phyloP scores from a whole-genome alignment of 1,140 invertebrate genomes.

The Danaus melanippus region DNA sequence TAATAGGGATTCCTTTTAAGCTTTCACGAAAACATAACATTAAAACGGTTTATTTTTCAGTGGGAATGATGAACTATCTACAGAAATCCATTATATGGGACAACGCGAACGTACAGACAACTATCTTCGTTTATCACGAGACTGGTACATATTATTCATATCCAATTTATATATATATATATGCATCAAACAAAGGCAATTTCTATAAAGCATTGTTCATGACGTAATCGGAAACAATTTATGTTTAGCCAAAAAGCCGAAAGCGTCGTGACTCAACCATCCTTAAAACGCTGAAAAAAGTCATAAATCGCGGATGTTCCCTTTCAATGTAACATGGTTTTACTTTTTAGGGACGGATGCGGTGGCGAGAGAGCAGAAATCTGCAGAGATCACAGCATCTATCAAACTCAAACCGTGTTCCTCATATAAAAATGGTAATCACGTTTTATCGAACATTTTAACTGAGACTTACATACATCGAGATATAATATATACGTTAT shows the following conservation, averaged over 20 bases:
- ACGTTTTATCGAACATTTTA: too few species aligned
- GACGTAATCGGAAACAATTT: too few species aligned
- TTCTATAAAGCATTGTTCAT: too few species aligned
- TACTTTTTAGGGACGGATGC: conserved; percentile 49
- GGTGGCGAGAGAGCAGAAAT: conserved; percentile 30
- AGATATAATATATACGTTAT: too few species aligned
- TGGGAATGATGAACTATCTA: conserved; percentile 27
- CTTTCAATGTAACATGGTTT: conserved; percentile 33
- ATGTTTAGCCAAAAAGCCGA: too few species aligned
- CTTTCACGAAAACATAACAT: too few species aligned
- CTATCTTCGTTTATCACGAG: conserved; percentile 33
- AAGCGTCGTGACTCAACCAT: too few species aligned
- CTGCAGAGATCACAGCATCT: conserved; percentile 25
- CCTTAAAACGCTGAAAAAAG: conserved; percentile 24
- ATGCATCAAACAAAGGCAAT: too few species aligned
- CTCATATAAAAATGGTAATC: conserved; percentile 11
- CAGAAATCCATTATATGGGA: conserved; percentile 34
- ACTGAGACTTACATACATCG: too few species aligned
- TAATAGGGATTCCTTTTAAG: too few species aligned
- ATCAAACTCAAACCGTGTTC: conserved; percentile 15
- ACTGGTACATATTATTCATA: conserved; percentile 29
- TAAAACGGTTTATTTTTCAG: conserved; percentile 23
- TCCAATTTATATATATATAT: background rate
- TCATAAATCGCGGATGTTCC: conserved; percentile 37
- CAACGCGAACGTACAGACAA: conserved; percentile 40